Conservation (phyloP, 92 coral and sea anemone species). For the Porites divaricata region DNA sequence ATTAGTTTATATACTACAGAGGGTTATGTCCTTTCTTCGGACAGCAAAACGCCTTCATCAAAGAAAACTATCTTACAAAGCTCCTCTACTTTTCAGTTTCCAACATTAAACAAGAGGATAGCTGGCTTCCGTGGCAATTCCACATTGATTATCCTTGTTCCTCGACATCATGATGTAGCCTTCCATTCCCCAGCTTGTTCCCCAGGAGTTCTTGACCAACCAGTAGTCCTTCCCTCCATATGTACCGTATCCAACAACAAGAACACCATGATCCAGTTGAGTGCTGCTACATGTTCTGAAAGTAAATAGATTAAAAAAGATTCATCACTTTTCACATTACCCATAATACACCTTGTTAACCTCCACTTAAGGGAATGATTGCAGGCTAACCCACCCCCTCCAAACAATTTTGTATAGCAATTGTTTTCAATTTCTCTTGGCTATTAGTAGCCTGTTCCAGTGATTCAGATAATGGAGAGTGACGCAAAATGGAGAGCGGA, state of each 20-base stretch:
- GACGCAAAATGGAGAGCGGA: too few species aligned
- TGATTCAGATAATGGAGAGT: too few species aligned
- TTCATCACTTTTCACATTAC: too few species aligned
- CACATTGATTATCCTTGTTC: slow-evolving; percentile 87
- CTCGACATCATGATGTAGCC: slow-evolving; percentile 97
- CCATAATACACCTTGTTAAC: too few species aligned
- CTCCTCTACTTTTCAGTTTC: not conserved
- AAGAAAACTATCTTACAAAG: not conserved
- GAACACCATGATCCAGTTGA: slow-evolving; percentile 86
- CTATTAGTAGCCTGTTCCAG: too few species aligned
- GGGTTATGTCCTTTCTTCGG: too few species aligned
- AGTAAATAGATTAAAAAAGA: not conserved
- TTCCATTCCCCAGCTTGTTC: slow-evolving; percentile 78
- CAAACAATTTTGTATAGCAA: too few species aligned
- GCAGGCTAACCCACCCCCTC: too few species aligned
- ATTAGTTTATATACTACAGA: too few species aligned
- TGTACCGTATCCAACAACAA: slow-evolving; percentile 90
- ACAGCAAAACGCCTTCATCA: not conserved
- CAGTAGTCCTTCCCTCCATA: slow-evolving; percentile 82
- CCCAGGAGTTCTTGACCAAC: slow-evolving; percentile 98
- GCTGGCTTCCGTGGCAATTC: slow-evolving; percentile 89
- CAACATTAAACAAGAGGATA: slow-evolving; percentile 75
- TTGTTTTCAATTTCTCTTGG: too few species aligned
- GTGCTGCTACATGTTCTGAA: slow-evolving; percentile 77
- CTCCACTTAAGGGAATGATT: too few species aligned